These are phyloP conservation scores for Odontocerum albicorne DNA, from an alignment of 2,888 invertebrate species.

Conservation along the genomic window DNA sequence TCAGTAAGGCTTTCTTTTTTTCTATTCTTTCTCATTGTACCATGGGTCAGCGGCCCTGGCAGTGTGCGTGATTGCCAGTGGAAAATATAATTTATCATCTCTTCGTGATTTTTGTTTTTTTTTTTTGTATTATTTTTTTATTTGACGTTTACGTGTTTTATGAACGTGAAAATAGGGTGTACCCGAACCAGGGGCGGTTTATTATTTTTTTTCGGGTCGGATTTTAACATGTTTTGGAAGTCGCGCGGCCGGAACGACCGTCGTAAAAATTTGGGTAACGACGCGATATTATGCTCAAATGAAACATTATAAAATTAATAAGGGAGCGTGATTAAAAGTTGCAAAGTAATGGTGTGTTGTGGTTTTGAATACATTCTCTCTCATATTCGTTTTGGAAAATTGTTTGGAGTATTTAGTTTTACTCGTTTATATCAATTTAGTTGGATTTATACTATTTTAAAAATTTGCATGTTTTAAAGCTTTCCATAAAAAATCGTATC, in stretches of 20 bases:
- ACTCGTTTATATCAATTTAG: too few relatives aligned
- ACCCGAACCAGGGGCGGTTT: constrained; percentile 17
- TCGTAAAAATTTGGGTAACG: constrained; percentile 23
- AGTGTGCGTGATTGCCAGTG: constrained; percentile 33
- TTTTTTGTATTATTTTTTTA: constrained; percentile 34
- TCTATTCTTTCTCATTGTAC: too few relatives aligned
- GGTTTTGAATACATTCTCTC: too few relatives aligned
- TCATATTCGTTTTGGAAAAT: too few relatives aligned
- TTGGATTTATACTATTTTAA: too few relatives aligned
- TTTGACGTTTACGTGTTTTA: constrained; percentile 36
- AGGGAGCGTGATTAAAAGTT: neutral
- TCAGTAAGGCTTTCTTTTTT: too few relatives aligned
- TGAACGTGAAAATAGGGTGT: constrained; percentile 33
- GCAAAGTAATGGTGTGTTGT: neutral
- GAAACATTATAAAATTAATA: constrained; percentile 13
- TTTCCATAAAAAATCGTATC: too few relatives aligned
- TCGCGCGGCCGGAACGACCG: constrained; percentile 14
- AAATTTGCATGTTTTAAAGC: too few relatives aligned
- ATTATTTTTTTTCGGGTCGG: constrained; percentile 19
- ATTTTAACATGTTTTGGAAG: neutral
- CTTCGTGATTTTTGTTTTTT: constrained; percentile 35
- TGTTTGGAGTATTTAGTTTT: too few relatives aligned
- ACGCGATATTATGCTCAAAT: constrained; percentile 18
- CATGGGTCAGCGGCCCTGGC: constrained; percentile 20
- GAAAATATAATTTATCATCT: constrained; percentile 36